A percentile compares a stretch with the other conserved stretches of the same genome.
These are phyloP conservation scores for crab-eating macaque (Macaca fascicularis) DNA, from an alignment of 2,113 vertebrate species.

Conservation along the genomic window T2T-MFA8v1.1 NC_088379.1:99400001-99400500, in stretches of 20 bases:
- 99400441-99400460: neutral
- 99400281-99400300: conserved; percentile 42
- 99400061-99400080: neutral
- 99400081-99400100: neutral
- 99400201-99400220: neutral
- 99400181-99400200: neutral
- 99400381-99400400: conserved; percentile 12
- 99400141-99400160: neutral
- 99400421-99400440: neutral
- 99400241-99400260: neutral
- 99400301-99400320: conserved; percentile 53
- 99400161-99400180: neutral
- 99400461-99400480: neutral
- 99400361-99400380: conserved; percentile 53
- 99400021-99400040: too few species aligned
- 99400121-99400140: neutral
- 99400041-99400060: neutral
- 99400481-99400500: neutral
- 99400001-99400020: neutral
- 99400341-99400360: conserved; percentile 39
- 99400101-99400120: neutral
- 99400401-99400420: neutral
- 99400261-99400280: conserved; percentile 17
- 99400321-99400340: conserved; percentile 57
- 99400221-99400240: conserved; percentile 2